Evolutionary conservation across 2,888 invertebrate species (phyloP).

Genomic region (Netelia inedita): DNA sequence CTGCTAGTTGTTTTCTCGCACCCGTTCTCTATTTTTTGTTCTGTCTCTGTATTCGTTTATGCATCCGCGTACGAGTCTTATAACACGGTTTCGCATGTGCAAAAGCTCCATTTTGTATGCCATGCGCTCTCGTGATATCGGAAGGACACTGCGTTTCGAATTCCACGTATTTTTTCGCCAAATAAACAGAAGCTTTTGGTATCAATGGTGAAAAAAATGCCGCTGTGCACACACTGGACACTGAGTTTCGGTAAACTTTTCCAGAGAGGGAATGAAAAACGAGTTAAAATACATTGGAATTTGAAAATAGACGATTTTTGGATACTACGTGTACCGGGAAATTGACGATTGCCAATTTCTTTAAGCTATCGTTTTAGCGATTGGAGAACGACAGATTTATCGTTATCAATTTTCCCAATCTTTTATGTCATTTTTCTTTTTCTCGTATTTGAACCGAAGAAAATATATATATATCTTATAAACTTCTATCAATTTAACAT

Average conservation of each 20-base stretch:
- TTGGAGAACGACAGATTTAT: no score
- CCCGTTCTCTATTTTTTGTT: not conserved
- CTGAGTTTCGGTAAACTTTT: not conserved
- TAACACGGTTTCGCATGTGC: conserved; percentile 25
- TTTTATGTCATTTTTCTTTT: no score
- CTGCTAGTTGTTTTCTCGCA: not conserved
- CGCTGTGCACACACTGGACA: conserved; percentile 22
- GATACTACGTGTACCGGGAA: not conserved
- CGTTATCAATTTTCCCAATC: no score
- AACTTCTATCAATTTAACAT: no score
- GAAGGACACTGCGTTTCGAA: conserved; percentile 4
- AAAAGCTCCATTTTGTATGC: conserved; percentile 29
- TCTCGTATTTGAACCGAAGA: no score
- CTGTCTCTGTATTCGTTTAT: not conserved
- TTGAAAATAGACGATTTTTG: not conserved
- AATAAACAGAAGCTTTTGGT: conserved; percentile 49
- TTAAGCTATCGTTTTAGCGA: no score
- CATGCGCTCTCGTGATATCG: conserved; percentile 4
- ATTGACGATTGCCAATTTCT: no score
- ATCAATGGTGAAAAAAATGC: conserved; percentile 36
- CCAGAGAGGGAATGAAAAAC: conserved; percentile 19
- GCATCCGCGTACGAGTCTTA: not conserved
- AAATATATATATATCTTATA: no score
- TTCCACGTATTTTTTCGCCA: conserved; percentile 43
- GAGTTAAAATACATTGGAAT: conserved; percentile 2